Evolutionary conservation across 2,797 vertebrate genomes (phyloP).

Genomic region (Rhinogobio ventralis): DNA sequence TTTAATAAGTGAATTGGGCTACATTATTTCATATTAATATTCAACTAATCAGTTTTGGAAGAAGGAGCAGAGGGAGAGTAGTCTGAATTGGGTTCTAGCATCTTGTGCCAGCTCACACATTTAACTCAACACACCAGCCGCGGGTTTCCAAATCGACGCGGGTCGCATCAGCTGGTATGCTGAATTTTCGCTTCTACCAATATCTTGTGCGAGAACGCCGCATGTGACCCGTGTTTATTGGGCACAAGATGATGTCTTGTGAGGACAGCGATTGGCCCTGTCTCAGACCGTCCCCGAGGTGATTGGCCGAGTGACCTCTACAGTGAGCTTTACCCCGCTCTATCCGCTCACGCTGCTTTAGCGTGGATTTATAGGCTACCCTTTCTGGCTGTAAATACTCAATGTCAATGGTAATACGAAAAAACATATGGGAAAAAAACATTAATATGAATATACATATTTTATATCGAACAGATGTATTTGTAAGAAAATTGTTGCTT

Average conservation of each 20-base stretch:
- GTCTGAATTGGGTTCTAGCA: no score
- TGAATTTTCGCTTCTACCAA: neutral
- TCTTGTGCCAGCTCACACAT: slow-evolving; percentile 67
- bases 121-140: slow-evolving; percentile 70
- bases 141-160: slow-evolving; percentile 70
- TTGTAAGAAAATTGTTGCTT: neutral
- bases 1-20: neutral
- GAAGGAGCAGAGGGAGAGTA: slow-evolving; percentile 13
- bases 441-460: neutral
- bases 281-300: slow-evolving; percentile 83
- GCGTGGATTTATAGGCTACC: no score
- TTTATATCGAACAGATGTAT: neutral
- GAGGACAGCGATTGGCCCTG: slow-evolving; percentile 79
- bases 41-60: neutral
- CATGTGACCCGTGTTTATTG: slow-evolving; percentile 67
- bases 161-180: slow-evolving; percentile 29
- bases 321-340: slow-evolving; percentile 71
- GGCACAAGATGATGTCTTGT: slow-evolving; percentile 83
- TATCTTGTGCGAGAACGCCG: slow-evolving; percentile 33
- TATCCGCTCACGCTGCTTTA: no score
- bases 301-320: slow-evolving; percentile 75
- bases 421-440: no score
- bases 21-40: neutral
- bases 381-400: no score
- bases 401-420: neutral